Base-by-base conservation (phyloP, 2,113 vertebrate species). In the Hepsetus odoe region DNA sequence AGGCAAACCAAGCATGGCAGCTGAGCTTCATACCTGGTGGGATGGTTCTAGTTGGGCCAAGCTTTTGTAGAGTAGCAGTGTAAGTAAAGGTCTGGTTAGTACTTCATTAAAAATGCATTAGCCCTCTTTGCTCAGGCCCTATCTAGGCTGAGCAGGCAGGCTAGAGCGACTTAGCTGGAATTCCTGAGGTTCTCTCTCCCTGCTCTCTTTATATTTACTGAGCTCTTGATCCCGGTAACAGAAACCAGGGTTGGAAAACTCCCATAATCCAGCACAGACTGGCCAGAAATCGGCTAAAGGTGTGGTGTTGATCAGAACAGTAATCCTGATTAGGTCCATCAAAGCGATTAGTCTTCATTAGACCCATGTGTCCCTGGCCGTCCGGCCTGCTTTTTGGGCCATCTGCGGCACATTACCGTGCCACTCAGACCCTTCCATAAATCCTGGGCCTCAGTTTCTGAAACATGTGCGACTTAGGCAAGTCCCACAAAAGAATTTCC, bases 331-430 rank as follows among this genome's bases (percentile, higher is more conserved):
- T 84, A 87, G 88, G 58, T 82, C 86, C 89, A 90, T 93, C 92
- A 93, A 91, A 91, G 89, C 86, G 76, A 77, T 85, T 79, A 28
- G 84, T 88, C 91, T 90, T 91, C 89, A 88, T 88, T 90, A 90
- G 78, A 79, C 72, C 68, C 79, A 40, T 83, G 69, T 69, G 38
- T 59, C 46, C 26, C 66, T 13, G 7, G 28, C 22, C 35, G 30
- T 56, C 35, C 30, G 24, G 84, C 87, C 83, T 86, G n/a, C 89
- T 86, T 86, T 80, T 75, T 65, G 59, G 76, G 16, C 83, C 92
- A 94, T 91, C 91, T 94, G 93, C 74, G 64, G 83, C 72, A 84
- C 86, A 93, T 94, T 93, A 93, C 71, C 76, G 86, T 88, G 84
- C 82, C 82, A 82, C 83, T 72, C 30, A 83, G 88, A 88, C 85